Base-by-base conservation (phyloP, 2,797 vertebrate species). In the Chloroceryle inda region DNA sequence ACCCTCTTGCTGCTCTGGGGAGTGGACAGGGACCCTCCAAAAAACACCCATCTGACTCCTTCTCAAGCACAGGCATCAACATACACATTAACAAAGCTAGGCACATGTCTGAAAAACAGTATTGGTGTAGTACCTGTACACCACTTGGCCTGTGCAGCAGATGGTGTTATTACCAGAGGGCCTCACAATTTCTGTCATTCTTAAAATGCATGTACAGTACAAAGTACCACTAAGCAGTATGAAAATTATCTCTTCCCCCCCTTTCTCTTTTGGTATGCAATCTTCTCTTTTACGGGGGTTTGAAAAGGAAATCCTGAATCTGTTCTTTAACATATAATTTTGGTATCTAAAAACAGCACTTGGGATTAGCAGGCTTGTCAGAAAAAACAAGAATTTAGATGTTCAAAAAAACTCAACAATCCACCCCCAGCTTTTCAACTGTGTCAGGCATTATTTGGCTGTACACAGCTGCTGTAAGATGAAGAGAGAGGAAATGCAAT, bases 301-400 rank as follows among this genome's bases (percentile, higher is more conserved):
- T 92, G 79, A 83, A 97, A 96, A 95, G 63, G 93, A 85, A 95
- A 97, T 96, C 82, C 73, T 94, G 71, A 86, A 78, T 94, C 49
- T 96, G 56, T 94, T 92, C 47, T 89, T 91, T 95, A 95, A 89
- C 42, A 68, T 97, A 76, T 97, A 97, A 96, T 96, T 96, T 96
- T 71, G 40, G 67, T 96, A 87, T 96, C 74, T 96, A 97, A 87
- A 96, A 95, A 94, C 93, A 96, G 38, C 76, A 84, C 31, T 92
- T 91, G 91, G 50, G 64, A 94, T 96, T 96, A 97, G 93, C 89
- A 96, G 84, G 29, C 87, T 95, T 96, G 94, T 95, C 94, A 96
- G 64, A 94, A 97, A 58, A 95, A 96, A 93, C 89, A 94, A 94
- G 83, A 83, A 96, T 94, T 87, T 90, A 93, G 94, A 90, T 93